Percentiles rank a stretch among this genome's conserved stretches.
Evolutionary conservation across 2,113 vertebrate species (phyloP).

Genomic region (Elgaria multicarinata): DNA sequence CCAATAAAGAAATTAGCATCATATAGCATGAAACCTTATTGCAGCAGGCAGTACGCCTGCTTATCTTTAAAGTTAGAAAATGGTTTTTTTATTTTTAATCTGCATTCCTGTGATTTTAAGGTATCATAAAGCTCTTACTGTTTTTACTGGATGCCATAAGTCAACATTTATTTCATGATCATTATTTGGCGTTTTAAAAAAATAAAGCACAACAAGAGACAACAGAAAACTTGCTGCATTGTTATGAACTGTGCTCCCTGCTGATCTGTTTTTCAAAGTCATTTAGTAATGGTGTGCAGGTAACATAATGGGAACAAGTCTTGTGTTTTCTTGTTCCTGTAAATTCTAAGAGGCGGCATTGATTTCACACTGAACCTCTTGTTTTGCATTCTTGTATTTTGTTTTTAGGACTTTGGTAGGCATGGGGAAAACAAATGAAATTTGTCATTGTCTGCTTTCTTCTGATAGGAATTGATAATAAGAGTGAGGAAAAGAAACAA

Average conservation of each 20-base stretch:
- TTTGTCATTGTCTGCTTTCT: conserved; percentile 17
- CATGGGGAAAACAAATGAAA: conserved; percentile 17
- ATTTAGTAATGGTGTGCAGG: not conserved
- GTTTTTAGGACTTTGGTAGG: conserved; percentile 13
- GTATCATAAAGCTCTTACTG: not conserved
- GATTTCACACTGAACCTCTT: conserved; percentile 30
- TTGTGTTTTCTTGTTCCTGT: conserved; percentile 24
- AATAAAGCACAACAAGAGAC: conserved; percentile 7
- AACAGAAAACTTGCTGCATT: not conserved
- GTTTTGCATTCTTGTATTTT: conserved; percentile 8
- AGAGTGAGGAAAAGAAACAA: not conserved
- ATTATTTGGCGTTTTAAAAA: conserved; percentile 41
- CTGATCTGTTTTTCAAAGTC: not conserved
- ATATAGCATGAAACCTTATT: conserved; percentile 16
- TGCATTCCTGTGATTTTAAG: conserved; percentile 35
- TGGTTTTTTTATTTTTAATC: not conserved
- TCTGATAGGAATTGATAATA: conserved; percentile 17
- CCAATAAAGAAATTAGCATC: conserved; percentile 52
- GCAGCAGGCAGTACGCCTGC: not conserved
- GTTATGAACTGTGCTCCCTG: not conserved
- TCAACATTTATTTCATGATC: not conserved
- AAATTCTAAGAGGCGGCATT: not conserved
- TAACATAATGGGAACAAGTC: not conserved
- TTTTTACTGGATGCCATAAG: conserved; percentile 18
- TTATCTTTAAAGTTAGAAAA: conserved; percentile 49